Evolutionary conservation across 37 sponge, comb jelly and placozoan genomes (phyloP).

Genomic region (Agelas oroides): DNA sequence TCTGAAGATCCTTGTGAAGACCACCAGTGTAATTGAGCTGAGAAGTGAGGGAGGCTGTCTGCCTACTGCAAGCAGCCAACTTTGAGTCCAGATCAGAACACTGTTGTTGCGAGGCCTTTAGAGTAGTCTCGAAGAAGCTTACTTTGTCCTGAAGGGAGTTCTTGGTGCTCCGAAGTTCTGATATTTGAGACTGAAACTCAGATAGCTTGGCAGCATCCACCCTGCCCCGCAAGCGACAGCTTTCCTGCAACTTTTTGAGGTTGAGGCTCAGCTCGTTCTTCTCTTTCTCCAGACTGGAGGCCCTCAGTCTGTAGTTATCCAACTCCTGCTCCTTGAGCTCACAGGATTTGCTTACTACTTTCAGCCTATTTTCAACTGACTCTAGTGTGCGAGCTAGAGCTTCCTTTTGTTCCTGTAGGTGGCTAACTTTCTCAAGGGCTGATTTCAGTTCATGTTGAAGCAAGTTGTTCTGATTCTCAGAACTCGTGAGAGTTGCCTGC

Average conservation of each 20-base stretch:
- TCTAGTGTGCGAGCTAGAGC: not conserved
- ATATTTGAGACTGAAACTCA: slow-evolving; percentile 27
- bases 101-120: not conserved
- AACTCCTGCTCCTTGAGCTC: slow-evolving; percentile 42
- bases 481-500: slow-evolving; percentile 47
- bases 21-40: slow-evolving; percentile 5
- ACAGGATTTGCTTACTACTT: slow-evolving; percentile 30
- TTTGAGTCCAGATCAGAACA: slow-evolving; percentile 11
- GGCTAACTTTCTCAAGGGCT: slow-evolving; percentile 9
- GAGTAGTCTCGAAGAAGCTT: not conserved
- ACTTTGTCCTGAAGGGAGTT: slow-evolving; percentile 19
- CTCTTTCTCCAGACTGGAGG: slow-evolving; percentile 48
- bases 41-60: slow-evolving; percentile 9
- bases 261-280: slow-evolving; percentile 20
- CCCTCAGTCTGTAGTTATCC: not conserved
- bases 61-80: not conserved
- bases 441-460: slow-evolving; percentile 50
- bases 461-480: slow-evolving; percentile 24
- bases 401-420: slow-evolving; percentile 40
- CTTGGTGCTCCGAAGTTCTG: not conserved
- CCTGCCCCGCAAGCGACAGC: slow-evolving; percentile 17
- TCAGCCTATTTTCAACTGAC: slow-evolving; percentile 25
- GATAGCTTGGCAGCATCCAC: slow-evolving; percentile 37
- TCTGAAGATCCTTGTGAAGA: slow-evolving; percentile 13
- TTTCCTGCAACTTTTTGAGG: slow-evolving; percentile 52